Evolutionary conservation across 2,888 invertebrate species (phyloP).

Genomic region (Schizaphis graminum): DNA sequence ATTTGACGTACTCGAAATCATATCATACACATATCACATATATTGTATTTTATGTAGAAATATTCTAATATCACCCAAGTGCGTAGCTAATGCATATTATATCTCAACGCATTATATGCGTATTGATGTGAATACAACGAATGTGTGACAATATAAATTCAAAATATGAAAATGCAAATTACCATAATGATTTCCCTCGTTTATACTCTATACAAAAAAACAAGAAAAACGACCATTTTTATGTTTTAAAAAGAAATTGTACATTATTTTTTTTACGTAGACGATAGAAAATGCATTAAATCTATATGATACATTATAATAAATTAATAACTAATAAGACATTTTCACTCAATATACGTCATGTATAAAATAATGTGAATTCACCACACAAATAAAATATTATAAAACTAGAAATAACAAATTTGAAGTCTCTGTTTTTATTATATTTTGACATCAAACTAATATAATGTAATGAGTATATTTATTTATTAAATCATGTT

Average conservation of each 20-base stretch:
- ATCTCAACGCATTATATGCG: background rate
- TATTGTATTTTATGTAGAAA: background rate
- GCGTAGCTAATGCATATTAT: background rate
- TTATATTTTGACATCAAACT: background rate
- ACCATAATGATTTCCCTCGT: background rate
- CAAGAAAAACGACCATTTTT: background rate
- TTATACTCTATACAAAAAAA: background rate
- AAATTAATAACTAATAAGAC: background rate
- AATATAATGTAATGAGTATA: background rate
- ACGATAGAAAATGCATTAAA: background rate
- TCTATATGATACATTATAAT: background rate
- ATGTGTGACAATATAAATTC: background rate
- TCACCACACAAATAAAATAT: background rate
- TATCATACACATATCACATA: background rate
- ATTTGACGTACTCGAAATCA: background rate
- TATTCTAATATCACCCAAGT: background rate
- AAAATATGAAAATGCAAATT: background rate
- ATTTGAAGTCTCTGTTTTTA: background rate
- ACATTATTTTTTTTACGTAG: background rate
- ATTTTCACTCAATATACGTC: background rate
- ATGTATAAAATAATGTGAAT: background rate
- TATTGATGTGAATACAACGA: background rate
- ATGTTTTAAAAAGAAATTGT: background rate
- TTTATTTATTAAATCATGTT: slow-evolving; percentile 28
- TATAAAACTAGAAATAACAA: background rate